These are phyloP conservation scores for Ferdinandea cuprea DNA, from an alignment of 2,888 invertebrate species.

Conservation along the genomic window DNA sequence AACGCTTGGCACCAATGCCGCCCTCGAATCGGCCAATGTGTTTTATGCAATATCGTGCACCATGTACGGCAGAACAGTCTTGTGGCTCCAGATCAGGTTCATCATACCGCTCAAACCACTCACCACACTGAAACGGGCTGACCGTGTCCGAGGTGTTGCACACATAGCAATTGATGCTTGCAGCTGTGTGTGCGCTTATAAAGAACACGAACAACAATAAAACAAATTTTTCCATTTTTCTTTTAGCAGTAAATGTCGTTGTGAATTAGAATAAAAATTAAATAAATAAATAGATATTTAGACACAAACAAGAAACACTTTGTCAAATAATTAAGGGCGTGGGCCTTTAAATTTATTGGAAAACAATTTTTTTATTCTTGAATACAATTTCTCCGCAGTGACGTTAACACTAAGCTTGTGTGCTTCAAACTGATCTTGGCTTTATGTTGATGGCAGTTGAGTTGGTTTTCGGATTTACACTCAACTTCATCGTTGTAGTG, in stretches of 20 bases:
- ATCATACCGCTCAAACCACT: slow-evolving; percentile 87
- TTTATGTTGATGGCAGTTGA: slow-evolving; percentile 40
- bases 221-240: slow-evolving; percentile 49
- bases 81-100: slow-evolving; percentile 87
- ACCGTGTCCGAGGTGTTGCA: slow-evolving; percentile 92
- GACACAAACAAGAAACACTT: slow-evolving; percentile 21
- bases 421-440: slow-evolving; percentile 59
- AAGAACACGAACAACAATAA: slow-evolving; percentile 41
- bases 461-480: slow-evolving; percentile 46
- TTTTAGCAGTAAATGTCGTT: slow-evolving; percentile 9
- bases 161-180: slow-evolving; percentile 92
- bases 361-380: background rate
- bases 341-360: background rate
- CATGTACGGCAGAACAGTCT: slow-evolving; percentile 91
- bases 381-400: slow-evolving; percentile 29
- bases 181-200: slow-evolving; percentile 82
- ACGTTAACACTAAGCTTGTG: slow-evolving; percentile 53
- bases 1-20: slow-evolving; percentile 94
- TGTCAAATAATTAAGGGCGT: slow-evolving; percentile 12
- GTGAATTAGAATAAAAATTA: slow-evolving; percentile 1
- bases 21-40: slow-evolving; percentile 96
- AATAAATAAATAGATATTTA: background rate
- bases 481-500: slow-evolving; percentile 38
- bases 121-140: slow-evolving; percentile 92
- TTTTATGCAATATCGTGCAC: slow-evolving; percentile 95